Evolutionary conservation across 2,888 invertebrate species (phyloP), one percentile per base, ranked within the genome.

Genomic region (Agyllia agylla): DNA sequence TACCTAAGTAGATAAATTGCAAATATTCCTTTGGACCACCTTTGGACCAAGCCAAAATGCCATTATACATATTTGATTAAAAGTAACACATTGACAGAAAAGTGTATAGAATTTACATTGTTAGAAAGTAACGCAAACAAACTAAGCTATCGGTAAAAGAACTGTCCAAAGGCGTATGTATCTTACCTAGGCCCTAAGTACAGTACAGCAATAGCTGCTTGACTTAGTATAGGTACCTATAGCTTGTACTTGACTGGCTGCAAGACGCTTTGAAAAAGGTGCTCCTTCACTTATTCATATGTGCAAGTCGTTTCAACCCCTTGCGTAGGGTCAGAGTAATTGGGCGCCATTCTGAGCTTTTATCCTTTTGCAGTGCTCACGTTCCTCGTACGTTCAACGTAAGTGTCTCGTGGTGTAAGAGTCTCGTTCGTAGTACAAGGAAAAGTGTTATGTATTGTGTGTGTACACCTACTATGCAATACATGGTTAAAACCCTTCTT

Each of bases 331-430:
- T 33, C 78, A 33, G 82, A 83, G 86, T 86, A 86, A 86, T 86
- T 86, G 78, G 86, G 77, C 86, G 86, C 64, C 86, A 78, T 87
- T 87, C 83, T 87, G 78, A 33, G 75, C 35, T 82, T 75, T 81
- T 81, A 75, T 80, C 49, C 75, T 87, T 87, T 87, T 87, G 83
- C 86, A 83, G 31, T 78, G 64, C 86, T 87, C 86, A 83, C 86
- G 83, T 87, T 86, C 64, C 33, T 57, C 86, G 86, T 87, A 87
- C 86, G 86, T 75, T 79, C 78, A 85, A 79, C 79, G 79, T 79
- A 79, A 78, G 75, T 75, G 85, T 82, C 64, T 87, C 27, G 27
- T 27, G 27, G 27, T 27, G 27, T 27, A 27, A 27, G 27, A 27
- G 33, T 75, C 20, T 38, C 77, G 81, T 82, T 33, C 86, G 86